Base-by-base conservation (phyloP, 2,113 vertebrate genomes). In the Lampris megalopsis region DNA sequence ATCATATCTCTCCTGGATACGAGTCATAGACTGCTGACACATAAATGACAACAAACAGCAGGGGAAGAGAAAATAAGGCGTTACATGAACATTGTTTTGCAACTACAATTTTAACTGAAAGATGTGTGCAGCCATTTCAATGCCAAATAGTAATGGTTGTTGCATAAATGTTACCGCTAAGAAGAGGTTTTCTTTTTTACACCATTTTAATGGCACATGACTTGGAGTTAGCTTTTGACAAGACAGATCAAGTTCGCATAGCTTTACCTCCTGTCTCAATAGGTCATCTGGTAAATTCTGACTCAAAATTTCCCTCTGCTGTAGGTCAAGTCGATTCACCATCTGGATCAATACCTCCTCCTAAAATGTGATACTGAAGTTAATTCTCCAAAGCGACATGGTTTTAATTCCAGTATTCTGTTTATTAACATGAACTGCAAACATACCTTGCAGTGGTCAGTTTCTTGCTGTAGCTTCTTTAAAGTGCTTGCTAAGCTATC, bases 381-480 rank as follows among this genome's bases (percentile, higher is more conserved):
- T 1, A 36, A 62, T 9, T 52, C 45, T n/a, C 37, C 7, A 56
- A 24, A 50, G 9, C 41, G 40, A 73, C 13, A 36, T n/a, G n/a
- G 61, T 71, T 9, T 24, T 1, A 1, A 65, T 2, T 3, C 1
- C 1, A 0, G 1, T 6, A 36, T 3, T 5, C 48, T 24, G 62
- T 59, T 38, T 65, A 7, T 74, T 58, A 36, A 0, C 7, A 9
- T 2, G 1, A n/a, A 54, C 3, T 7, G 2, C 52, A 41, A 45
- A 85, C 88, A 63, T 74, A 94, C 93, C 90, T 84, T 91, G 45
- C 92, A 75, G 1, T 2, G 2, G 0, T 82, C 61, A 0, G 8
- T 65, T 64, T 90, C 88, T 9, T 81, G 36, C n/a, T 1, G 24
- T 35, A 82, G 72, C 11, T 83, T 49, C 77, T 81, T 13, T 5